phyloP scores from a whole-genome alignment of 2,797 vertebrate genomes.

The Tapirus indicus region DNA sequence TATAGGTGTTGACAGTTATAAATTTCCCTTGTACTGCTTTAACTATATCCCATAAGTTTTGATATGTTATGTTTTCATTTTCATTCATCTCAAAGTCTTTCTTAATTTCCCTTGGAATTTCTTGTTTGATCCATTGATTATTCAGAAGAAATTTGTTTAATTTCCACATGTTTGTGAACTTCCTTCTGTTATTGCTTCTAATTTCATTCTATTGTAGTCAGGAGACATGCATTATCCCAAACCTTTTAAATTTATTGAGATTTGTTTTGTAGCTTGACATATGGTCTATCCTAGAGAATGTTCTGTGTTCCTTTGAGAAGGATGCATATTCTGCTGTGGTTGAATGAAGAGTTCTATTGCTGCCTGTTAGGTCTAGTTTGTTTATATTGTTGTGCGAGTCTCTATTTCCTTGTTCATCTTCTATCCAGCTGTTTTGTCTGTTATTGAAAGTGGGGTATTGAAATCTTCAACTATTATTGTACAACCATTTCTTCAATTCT shows the following conservation, averaged over 20 bases:
- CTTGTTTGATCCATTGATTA: not conserved
- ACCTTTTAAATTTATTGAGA: not conserved
- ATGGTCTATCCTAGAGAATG: not conserved
- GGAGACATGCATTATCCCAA: not conserved
- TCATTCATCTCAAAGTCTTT: not conserved
- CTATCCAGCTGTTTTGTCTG: not conserved
- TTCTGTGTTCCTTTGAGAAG: not conserved
- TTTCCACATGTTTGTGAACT: not conserved
- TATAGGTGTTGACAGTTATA: not conserved
- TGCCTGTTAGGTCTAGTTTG: not conserved
- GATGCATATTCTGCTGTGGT: not conserved
- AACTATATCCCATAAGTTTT: not conserved
- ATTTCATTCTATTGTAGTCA: not conserved
- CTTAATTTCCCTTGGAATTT: not conserved
- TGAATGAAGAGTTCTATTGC: not conserved
- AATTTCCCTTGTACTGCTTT: not conserved
- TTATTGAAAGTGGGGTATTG: not conserved
- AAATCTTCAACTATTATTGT: constrained; percentile 1
- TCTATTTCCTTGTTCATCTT: not conserved
- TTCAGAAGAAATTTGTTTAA: not conserved
- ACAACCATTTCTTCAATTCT: not conserved
- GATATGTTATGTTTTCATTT: not conserved
- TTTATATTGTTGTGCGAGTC: not conserved
- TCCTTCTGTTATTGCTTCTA: not conserved
- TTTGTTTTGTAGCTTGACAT: not conserved